Base-by-base conservation (phyloP, 2,797 vertebrate species). In the Decapterus maruadsi region DNA sequence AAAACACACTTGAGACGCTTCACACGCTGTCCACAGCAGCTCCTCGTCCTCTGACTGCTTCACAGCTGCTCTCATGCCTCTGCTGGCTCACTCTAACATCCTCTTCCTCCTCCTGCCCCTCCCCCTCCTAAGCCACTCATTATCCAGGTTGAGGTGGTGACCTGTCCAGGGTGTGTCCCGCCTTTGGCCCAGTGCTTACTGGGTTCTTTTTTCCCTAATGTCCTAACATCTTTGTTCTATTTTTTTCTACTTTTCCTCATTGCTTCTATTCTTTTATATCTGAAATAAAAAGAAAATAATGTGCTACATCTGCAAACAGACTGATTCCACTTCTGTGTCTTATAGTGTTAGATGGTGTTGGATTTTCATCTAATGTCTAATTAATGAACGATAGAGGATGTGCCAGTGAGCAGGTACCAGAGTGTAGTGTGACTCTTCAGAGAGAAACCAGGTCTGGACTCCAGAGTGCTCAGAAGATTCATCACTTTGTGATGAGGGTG, bases 221-320 rank as follows among this genome's bases (percentile, higher is more conserved):
- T 60, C 78, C n/a, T 45, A 42, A 68, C n/a, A 65, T 55, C 51
- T 59, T 13, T 17, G 38, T 76, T 60, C 38, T 57, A 12, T 22
- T 34, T 62, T 64, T 80, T 84, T 82, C 62, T 81, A 69, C 56
- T 75, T 34, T 4, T 60, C 54, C 48, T 38, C 22, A 51, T 10
- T 48, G 56, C 67, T 62, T 64, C 5, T 43, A 19, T 58, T 84
- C 45, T 80, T 84, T 76, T 78, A 68, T 80, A 84, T 82, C 34
- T 75, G 66, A 75, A 78, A 79, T 75, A 50, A 78, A 84, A 46
- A 51, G 22, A 69, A 26, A 40, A 54, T 45, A 54, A 57, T 29
- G 22, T 16, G 19, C 55, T 1, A 19, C 64, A 7, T 8, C 34
- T 36, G 34, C 34, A 16, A 9, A 34, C 1, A 42, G 31, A 57